A percentile compares a stretch with the other conserved stretches of the same genome.
Conservation (phyloP, 2,797 vertebrate species). For the Limnodromus scolopaceus region DNA sequence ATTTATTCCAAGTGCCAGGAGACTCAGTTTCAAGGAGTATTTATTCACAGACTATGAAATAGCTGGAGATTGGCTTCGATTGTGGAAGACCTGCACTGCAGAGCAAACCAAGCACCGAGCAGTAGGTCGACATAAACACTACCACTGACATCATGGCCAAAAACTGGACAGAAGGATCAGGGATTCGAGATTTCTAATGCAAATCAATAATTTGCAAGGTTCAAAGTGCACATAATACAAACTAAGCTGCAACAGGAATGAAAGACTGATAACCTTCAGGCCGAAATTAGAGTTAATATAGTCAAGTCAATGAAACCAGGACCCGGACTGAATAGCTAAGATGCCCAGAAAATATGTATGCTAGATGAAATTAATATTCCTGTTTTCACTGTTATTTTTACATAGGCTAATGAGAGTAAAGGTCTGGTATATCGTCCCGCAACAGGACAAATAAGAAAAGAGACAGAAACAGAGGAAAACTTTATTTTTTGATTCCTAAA, state of each 20-base stretch:
- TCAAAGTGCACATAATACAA: background rate
- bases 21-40: background rate
- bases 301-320: background rate
- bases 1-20: background rate
- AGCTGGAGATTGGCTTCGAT: background rate
- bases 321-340: background rate
- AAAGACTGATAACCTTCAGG: background rate
- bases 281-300: background rate
- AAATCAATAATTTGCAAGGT: background rate
- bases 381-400: background rate
- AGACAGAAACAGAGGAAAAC: background rate
- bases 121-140: background rate
- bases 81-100: background rate
- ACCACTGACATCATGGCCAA: background rate
- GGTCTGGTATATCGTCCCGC: rapidly evolving
- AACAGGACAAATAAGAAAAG: background rate
- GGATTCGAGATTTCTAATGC: background rate
- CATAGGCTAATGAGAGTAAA: background rate
- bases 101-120: background rate
- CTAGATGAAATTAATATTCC: background rate
- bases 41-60: background rate
- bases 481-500: background rate
- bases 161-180: background rate
- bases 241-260: background rate
- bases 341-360: background rate